These are phyloP conservation scores for Hydropsyche betteni DNA, from an alignment of 2,888 invertebrate species.

Conservation along the genomic window DNA sequence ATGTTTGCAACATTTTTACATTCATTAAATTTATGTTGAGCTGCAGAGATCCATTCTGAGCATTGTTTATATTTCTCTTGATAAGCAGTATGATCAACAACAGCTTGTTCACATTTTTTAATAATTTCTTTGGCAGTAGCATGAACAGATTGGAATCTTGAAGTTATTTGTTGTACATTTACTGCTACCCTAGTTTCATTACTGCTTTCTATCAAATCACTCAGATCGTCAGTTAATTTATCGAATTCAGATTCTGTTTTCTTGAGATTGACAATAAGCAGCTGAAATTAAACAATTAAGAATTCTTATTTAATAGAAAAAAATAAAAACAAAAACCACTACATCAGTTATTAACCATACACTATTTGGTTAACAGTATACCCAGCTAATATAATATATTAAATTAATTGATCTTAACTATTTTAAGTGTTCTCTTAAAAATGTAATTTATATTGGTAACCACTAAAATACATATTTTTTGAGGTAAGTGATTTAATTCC, in stretches of 20 bases:
- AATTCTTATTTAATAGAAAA: not conserved
- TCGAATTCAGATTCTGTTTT: slow-evolving; percentile 89
- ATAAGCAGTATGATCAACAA: slow-evolving; percentile 81
- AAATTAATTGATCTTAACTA: not conserved
- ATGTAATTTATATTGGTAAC: not conserved
- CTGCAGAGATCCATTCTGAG: slow-evolving; percentile 79
- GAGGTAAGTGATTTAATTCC: not conserved
- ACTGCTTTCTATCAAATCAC: slow-evolving; percentile 84
- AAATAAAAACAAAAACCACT: not conserved
- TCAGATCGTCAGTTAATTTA: slow-evolving; percentile 84
- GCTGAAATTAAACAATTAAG: slow-evolving; percentile 63
- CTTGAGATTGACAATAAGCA: slow-evolving; percentile 78
- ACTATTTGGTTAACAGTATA: not conserved
- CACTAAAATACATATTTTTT: not conserved
- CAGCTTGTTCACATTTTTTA: slow-evolving; percentile 91
- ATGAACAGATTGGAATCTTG: slow-evolving; percentile 89
- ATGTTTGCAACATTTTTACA: slow-evolving; percentile 72
- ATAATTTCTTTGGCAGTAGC: slow-evolving; percentile 88
- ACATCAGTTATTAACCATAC: not conserved
- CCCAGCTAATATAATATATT: not conserved
- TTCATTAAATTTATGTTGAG: slow-evolving; percentile 76
- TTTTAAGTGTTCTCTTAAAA: not conserved
- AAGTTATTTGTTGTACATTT: slow-evolving; percentile 88
- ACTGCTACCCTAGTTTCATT: slow-evolving; percentile 88
- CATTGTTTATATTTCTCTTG: slow-evolving; percentile 87